Evolutionary conservation across 2,888 invertebrate species (phyloP).

Genomic region (Zygothrica quintamaculata): DNA sequence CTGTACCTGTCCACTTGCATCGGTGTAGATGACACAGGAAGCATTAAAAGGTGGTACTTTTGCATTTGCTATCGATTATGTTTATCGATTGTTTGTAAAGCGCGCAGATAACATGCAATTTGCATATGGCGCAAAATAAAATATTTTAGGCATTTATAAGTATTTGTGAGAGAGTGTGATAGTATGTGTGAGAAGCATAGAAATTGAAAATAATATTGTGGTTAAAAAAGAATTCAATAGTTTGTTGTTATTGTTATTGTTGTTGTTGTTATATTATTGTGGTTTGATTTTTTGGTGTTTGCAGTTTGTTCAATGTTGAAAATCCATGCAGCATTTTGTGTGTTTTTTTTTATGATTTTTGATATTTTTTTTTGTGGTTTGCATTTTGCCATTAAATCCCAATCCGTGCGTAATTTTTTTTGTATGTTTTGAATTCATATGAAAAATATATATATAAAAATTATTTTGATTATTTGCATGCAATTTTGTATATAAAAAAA

Average conservation of each 20-base stretch:
- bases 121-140: slow-evolving; percentile 17
- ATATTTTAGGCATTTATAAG: slow-evolving; percentile 1
- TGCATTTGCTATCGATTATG: slow-evolving; percentile 80
- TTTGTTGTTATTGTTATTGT: slow-evolving; percentile 20
- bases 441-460: slow-evolving; percentile 46
- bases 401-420: slow-evolving; percentile 61
- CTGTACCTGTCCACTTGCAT: slow-evolving; percentile 95
- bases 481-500: slow-evolving; percentile 56
- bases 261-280: slow-evolving; percentile 36
- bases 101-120: slow-evolving; percentile 49
- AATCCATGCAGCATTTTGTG: slow-evolving; percentile 60
- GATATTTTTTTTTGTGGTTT: slow-evolving; percentile 32
- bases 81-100: slow-evolving; percentile 35
- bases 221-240: slow-evolving; percentile 33
- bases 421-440: slow-evolving; percentile 38
- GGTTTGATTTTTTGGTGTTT: slow-evolving; percentile 37
- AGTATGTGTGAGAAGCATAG: slow-evolving; percentile 11
- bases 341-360: slow-evolving; percentile 37
- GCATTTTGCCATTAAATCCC: slow-evolving; percentile 61
- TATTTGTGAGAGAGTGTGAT: slow-evolving; percentile 24
- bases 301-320: slow-evolving; percentile 43
- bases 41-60: slow-evolving; percentile 93
- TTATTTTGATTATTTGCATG: slow-evolving; percentile 59
- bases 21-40: slow-evolving; percentile 97
- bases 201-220: slow-evolving; percentile 19